phyloP scores from a whole-genome alignment of 1,140 invertebrate genomes.

The Drosophila orena region DNA sequence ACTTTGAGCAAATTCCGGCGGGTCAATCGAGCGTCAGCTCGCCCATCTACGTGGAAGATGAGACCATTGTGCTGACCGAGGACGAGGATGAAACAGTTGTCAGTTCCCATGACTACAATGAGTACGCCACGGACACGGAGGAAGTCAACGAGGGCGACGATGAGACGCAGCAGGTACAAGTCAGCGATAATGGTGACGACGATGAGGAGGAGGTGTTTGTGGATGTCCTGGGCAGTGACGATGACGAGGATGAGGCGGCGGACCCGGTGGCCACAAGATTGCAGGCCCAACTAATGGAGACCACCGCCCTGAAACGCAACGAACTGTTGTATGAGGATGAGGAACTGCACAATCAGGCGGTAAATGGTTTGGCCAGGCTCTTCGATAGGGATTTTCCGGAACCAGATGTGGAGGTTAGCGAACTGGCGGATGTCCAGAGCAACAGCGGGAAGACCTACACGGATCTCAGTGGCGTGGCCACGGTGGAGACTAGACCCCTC shows the following conservation, averaged over 20 bases:
- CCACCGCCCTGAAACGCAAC: slow-evolving; percentile 68
- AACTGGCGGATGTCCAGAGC: slow-evolving; percentile 31
- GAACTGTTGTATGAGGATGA: slow-evolving; percentile 79
- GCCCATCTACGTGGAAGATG: slow-evolving; percentile 71
- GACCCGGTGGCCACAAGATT: slow-evolving; percentile 17
- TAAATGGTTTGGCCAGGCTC: slow-evolving; percentile 77
- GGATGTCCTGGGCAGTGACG: slow-evolving; percentile 50
- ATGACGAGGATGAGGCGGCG: slow-evolving; percentile 42
- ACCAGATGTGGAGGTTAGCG: slow-evolving; percentile 9
- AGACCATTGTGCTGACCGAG: slow-evolving; percentile 84
- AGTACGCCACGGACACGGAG: slow-evolving; percentile 64
- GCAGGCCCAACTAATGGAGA: slow-evolving; percentile 30
- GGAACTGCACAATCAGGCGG: slow-evolving; percentile 75
- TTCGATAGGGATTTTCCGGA: slow-evolving; percentile 71
- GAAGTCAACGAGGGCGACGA: slow-evolving; percentile 43
- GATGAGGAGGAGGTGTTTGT: slow-evolving; percentile 56
- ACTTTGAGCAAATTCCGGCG: slow-evolving; percentile 77
- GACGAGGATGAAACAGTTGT: slow-evolving; percentile 84
- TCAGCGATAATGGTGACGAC: slow-evolving; percentile 35
- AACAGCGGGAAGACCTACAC: slow-evolving; percentile 85
- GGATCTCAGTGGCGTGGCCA: slow-evolving; percentile 84
- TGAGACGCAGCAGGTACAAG: slow-evolving; percentile 31
- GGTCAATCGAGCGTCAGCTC: slow-evolving; percentile 73
- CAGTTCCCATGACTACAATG: slow-evolving; percentile 82
- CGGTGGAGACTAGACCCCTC: background rate